Evolutionary conservation across 2,888 invertebrate genomes (phyloP), one percentile per base, ranked within the genome.

Genomic region (Melinopterus prodromus): DNA sequence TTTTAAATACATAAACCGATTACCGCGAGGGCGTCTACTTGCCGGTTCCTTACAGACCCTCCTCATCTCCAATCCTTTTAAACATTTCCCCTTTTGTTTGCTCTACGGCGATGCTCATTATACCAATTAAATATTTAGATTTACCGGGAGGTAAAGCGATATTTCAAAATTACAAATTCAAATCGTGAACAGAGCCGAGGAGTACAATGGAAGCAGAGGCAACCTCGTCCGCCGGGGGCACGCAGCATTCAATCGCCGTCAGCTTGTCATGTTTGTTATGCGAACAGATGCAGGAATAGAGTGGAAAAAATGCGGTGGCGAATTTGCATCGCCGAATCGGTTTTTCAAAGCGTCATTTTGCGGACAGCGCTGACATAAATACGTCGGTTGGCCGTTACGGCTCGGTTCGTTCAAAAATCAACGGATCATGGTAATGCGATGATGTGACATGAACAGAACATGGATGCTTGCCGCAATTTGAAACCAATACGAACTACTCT

Each of bases 281-380:
- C 53, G 53, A 53, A 4, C 53, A 53, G 53, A 53, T 53, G 53
- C 53, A 53, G 53, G 53, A 53, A 53, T 53, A 7, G 53, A 53
- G 9, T 12, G 53, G 12, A 53, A 53, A 53, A 53, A 53, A 53
- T 9, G 7, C 53, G 12, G 53, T 53, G 53, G 53, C 53, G 53
- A 53, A 53, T 53, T 53, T 53, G 53, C 53, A 53, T 53, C 53
- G 53, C 26, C 26, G 26, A 26, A 26, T 72, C 16, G 72, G 14
- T 72, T 72, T 72, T 72, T 36, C 72, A 26, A 26, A 14, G 36
- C 14, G 36, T 36, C 26, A 36, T 72, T 71, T 72, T 72, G 72
- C 72, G 36, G 26, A 36, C 35, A 12, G 36, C 35, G 35, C 36
- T 74, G 74, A 74, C 74, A 74, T 74, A 74, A 74, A 74, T 74